These are phyloP conservation scores for Athalia cordata DNA, from an alignment of 2,888 invertebrate species.

Conservation along the genomic window DNA sequence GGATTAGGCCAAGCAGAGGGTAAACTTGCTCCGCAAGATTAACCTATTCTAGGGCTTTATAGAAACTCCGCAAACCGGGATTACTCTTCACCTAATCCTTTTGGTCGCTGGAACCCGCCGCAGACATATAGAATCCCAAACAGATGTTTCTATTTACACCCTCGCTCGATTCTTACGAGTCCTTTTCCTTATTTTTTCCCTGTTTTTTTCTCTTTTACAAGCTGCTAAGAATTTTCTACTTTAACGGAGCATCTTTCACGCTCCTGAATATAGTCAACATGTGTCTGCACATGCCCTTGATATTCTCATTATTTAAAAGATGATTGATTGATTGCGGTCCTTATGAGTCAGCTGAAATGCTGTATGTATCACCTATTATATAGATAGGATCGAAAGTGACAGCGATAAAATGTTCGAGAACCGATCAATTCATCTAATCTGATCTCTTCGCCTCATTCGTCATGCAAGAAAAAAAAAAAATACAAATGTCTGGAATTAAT, in stretches of 20 bases:
- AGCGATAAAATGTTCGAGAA: conserved; percentile 37
- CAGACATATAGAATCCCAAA: conserved; percentile 64
- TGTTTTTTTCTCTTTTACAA: not conserved
- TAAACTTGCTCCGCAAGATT: conserved; percentile 62
- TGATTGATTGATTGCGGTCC: conserved; percentile 52
- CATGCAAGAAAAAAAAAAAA: not conserved
- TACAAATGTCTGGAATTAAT: not conserved
- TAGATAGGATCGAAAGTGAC: not conserved
- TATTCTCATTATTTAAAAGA: conserved; percentile 56
- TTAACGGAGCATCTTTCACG: conserved; percentile 45
- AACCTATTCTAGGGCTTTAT: conserved; percentile 66
- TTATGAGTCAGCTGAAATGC: conserved; percentile 34
- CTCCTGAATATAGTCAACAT: conserved; percentile 7
- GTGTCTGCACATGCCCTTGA: conserved; percentile 36
- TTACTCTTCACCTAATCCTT: conserved; percentile 62
- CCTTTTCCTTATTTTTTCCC: conserved; percentile 16
- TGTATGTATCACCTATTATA: conserved; percentile 8
- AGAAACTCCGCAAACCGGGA: conserved; percentile 62
- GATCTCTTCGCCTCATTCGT: not conserved
- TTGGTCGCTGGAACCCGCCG: conserved; percentile 56
- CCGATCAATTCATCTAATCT: conserved; percentile 23
- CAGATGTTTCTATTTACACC: conserved; percentile 67
- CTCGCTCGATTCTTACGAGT: conserved; percentile 32
- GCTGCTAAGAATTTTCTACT: not conserved
- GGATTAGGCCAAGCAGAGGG: conserved; percentile 60